A percentile compares a stretch with the other conserved stretches of the same genome.
Conservation (phyloP, 2,113 vertebrate species). For the Merops nubicus region DNA sequence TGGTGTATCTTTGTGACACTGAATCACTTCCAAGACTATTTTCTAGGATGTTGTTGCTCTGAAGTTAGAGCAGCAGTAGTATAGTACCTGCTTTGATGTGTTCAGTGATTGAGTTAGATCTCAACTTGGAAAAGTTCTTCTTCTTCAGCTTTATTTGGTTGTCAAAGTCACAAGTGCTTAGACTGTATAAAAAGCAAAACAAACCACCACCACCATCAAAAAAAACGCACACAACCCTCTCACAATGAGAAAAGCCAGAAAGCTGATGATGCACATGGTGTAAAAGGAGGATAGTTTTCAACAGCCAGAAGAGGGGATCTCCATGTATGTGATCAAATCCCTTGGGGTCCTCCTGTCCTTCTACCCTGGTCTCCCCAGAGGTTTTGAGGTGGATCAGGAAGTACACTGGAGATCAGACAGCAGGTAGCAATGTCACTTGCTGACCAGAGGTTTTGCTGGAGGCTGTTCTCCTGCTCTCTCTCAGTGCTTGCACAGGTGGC, state of each 20-base stretch:
- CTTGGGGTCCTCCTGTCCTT: not conserved
- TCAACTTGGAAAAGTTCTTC: not conserved
- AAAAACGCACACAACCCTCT: too few relatives aligned
- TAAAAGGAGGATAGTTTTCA: not conserved
- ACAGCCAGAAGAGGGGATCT: not conserved
- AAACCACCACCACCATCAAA: not conserved
- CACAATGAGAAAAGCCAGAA: not conserved
- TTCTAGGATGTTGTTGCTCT: fast-evolving
- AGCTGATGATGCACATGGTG: fast-evolving
- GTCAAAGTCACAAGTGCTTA: fast-evolving
- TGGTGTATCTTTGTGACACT: not conserved
- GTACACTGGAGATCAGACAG: fast-evolving
- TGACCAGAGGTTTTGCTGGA: not conserved
- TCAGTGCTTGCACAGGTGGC: not conserved
- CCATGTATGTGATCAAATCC: not conserved
- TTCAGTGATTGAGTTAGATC: not conserved
- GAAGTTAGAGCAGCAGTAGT: not conserved
- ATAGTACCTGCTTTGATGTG: not conserved
- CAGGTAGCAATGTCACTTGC: not conserved
- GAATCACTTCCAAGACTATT: not conserved
- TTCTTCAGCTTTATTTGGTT: not conserved
- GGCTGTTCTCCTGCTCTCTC: not conserved
- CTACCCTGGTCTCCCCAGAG: not conserved
- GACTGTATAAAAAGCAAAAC: not conserved
- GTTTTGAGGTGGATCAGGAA: not conserved